Conservation (phyloP, 2,888 invertebrate species). For the Micoletzkya japonica region DNA sequence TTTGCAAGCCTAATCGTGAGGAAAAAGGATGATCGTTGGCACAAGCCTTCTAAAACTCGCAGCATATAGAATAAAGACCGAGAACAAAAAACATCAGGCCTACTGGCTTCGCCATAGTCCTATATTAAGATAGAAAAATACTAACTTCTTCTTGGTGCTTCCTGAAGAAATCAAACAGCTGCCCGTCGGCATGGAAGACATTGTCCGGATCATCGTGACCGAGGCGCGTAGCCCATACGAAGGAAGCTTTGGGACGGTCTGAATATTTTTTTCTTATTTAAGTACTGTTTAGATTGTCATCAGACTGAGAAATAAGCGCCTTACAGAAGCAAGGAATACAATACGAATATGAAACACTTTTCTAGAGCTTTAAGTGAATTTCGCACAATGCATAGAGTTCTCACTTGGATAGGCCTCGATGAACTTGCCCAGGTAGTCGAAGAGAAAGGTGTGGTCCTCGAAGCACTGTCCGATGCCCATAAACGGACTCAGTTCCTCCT, state of each 20-base stretch:
- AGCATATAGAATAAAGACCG: no score
- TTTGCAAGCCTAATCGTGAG: not conserved
- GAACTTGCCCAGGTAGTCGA: slow-evolving; percentile 45
- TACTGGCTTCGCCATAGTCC: no score
- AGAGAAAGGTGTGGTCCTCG: slow-evolving; percentile 36
- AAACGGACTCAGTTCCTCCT: not conserved
- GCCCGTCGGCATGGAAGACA: slow-evolving; percentile 42
- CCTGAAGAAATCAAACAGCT: slow-evolving; percentile 40
- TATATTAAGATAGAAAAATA: no score
- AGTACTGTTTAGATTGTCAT: no score
- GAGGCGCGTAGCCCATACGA: slow-evolving; percentile 42
- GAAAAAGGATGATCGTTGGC: not conserved
- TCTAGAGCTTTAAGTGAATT: no score
- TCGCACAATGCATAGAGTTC: no score
- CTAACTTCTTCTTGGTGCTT: slow-evolving; percentile 34
- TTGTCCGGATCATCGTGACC: slow-evolving; percentile 42
- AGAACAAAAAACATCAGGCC: no score
- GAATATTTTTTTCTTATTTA: no score
- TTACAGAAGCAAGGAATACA: no score
- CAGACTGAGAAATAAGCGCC: no score
- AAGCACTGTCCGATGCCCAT: slow-evolving; percentile 30
- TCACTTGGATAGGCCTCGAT: slow-evolving; percentile 40
- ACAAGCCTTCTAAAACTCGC: no score
- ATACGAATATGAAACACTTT: no score
- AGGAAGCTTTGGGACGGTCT: slow-evolving; percentile 43